Base-by-base conservation (phyloP, 2,888 invertebrate species). In the Strigamia crassipes region DNA sequence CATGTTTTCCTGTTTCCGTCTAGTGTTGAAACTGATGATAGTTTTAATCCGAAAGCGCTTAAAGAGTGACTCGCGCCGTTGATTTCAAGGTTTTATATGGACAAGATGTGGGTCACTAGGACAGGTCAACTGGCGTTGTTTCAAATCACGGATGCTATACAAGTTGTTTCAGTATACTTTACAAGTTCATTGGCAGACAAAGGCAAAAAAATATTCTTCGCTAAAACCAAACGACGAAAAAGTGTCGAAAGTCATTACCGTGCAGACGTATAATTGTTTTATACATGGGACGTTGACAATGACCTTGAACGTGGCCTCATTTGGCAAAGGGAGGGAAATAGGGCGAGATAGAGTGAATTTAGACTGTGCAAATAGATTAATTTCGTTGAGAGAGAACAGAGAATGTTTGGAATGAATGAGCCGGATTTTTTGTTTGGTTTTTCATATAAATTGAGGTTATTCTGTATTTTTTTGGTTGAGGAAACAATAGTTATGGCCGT, bases 51-150 rank as follows among this genome's bases (percentile, higher is more conserved):
- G 73, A 73, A 73, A 73, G 27, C 73, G 31, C 73, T 73, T 12
- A 73, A 73, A 73, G 73, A 73, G 31, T 73, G 73, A 73, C 73
- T 73, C 73, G 73, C 73, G 73, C 31, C 73, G 73, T 31, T 73
- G 73, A n/a, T 27, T 73, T 31, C 15, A 12, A 27, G 73, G 23
- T 73, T 73, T 73, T 73, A 73, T 73, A 73, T 73, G 27, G 27
- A n/a, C 31, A 27, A 10, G 27, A 73, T 73, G n/a, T 73, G 73
- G 73, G 73, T 73, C 73, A 73, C 73, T 73, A 73, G 73, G 31
- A 73, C 73, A 73, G 73, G 73, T 73, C 73, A 73, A 31, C 61
- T 23, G 18, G 18, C 73, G 73, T 73, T 31, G 31, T 73, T 21
- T 31, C 27, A n/a, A 23, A 73, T 27, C 73, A 73, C 73, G 73